Evolutionary conservation across 2,797 vertebrate species (phyloP), one percentile per base, ranked within the genome.

Genomic region (Tauraco hartlaubi): DNA sequence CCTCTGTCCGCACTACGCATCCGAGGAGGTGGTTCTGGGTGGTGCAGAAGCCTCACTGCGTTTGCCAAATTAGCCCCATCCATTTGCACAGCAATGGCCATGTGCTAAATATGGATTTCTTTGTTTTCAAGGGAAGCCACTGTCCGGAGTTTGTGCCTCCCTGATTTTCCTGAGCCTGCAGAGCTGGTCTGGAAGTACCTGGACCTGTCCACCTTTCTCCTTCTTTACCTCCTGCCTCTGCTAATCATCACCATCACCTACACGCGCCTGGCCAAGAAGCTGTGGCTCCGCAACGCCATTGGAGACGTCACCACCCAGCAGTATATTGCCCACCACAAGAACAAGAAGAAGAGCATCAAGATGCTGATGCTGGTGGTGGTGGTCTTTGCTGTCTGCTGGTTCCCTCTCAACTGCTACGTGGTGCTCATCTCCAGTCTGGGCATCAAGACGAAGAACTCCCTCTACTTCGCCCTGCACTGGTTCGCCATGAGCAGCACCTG

Each of bases 401-500:
- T 97, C 62, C 96, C 96, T 11, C 92, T 97, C 76, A 97, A 96
- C 84, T 99, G 98, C 96, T 99, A 99, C 0, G 98, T 99, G 85
- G 98, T 99, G 83, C 98, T 99, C 73, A 97, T 99, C 72, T 99
- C 99, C 78, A 99, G 98, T 41, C 98, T 98, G 55, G 98, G 98
- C 81, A 99, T 99, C 90, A 97, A 97, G 68, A 98, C 97, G 0
- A 99, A 98, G 79, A 99, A 99, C 26, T 98, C 94, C 1, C 92
- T 99, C 23, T 99, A 99, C 73, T 99, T 99, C 4, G 97, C 98
- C 85, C 98, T 99, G 94, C 98, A 99, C 96, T 99, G 98, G 98
- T 97, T 99, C 39, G 98, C 98, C 46, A 99, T 99, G 98, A 99
- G 98, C 96, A 99, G 98, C 93, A 98, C 98, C 35, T 99, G 98